Evolutionary conservation across 2,888 invertebrate genomes (phyloP).

Genomic region (Tipula unca): DNA sequence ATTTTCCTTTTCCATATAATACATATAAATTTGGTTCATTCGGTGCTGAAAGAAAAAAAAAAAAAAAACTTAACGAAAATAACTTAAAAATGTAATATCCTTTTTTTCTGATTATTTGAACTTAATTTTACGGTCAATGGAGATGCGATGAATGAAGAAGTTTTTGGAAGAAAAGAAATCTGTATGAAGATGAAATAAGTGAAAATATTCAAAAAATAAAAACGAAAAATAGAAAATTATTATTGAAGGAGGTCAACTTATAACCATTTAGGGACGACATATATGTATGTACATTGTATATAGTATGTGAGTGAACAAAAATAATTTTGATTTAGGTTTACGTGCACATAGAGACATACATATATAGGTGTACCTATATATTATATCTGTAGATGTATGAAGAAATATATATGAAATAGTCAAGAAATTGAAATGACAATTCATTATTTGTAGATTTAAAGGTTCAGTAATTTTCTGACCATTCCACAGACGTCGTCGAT

Average conservation of each 20-base stretch:
- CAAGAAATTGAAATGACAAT: background rate
- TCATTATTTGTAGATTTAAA: background rate
- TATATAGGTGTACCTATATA: background rate
- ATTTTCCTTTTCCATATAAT: background rate
- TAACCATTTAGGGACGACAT: background rate
- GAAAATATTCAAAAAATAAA: background rate
- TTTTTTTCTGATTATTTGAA: background rate
- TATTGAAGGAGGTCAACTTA: background rate
- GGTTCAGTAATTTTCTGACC: background rate
- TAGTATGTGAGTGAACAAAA: background rate
- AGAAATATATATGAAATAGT: background rate
- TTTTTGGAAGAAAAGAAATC: background rate
- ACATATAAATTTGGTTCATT: background rate
- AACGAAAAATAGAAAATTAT: background rate
- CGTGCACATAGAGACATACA: too few species aligned
- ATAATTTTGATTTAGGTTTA: background rate
- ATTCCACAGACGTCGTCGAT: background rate
- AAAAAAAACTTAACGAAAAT: background rate
- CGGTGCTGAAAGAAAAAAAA: background rate
- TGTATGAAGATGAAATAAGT: background rate
- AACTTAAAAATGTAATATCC: background rate
- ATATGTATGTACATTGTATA: background rate
- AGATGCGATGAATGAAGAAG: background rate
- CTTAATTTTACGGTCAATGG: background rate
- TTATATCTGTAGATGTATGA: background rate